A percentile compares a stretch with the other conserved stretches of the same genome.
These are phyloP conservation scores for Phrynocephalus forsythii DNA, from an alignment of 2,797 vertebrate species.

Conservation along the genomic window DNA sequence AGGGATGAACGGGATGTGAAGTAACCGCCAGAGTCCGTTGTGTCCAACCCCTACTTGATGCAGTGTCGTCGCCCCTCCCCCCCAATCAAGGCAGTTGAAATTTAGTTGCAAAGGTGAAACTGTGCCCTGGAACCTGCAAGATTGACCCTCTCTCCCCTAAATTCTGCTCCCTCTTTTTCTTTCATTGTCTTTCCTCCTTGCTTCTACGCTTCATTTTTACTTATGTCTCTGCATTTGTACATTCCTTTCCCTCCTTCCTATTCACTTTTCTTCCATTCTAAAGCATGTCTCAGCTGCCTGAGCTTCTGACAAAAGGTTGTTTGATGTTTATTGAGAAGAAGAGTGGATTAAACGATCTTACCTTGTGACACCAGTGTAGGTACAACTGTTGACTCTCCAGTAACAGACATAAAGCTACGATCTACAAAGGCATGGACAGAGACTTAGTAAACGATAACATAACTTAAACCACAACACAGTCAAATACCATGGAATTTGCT, in stretches of 20 bases:
- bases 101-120: no score
- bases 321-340: background rate
- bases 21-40: no score
- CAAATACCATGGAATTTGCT: no score
- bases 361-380: conserved; percentile 93
- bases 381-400: conserved; percentile 88
- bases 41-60: no score
- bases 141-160: no score
- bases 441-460: conserved; percentile 2
- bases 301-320: background rate
- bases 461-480: no score
- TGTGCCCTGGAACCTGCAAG: no score
- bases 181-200: background rate
- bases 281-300: background rate
- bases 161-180: no score
- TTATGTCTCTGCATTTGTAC: background rate
- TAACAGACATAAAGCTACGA: conserved; percentile 87
- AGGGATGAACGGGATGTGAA: no score
- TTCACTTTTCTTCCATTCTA: background rate
- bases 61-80: no score
- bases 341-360: conserved; percentile 57
- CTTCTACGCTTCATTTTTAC: background rate
- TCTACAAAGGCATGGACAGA: conserved; percentile 70
- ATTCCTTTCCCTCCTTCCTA: background rate
- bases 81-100: no score